phyloP scores from a whole-genome alignment of 2,888 invertebrate species.

The Drosophila nr. fundita region DNA sequence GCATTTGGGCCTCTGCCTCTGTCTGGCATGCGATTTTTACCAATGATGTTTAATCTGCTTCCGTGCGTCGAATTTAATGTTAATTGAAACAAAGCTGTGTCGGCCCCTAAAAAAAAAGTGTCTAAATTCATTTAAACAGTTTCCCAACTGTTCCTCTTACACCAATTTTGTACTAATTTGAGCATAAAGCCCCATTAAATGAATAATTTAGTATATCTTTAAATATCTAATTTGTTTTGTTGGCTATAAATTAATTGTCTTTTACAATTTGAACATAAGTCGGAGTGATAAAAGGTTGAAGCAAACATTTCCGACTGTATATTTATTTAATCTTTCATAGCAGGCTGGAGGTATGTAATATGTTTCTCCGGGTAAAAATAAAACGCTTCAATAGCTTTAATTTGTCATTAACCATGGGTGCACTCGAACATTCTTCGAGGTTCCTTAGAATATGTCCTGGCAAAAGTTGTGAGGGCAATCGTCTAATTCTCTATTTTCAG shows the following conservation, averaged over 20 bases:
- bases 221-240: not conserved
- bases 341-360: not conserved
- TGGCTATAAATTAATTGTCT: not conserved
- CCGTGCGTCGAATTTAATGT: slow-evolving; percentile 32
- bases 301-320: not conserved
- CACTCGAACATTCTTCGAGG: not conserved
- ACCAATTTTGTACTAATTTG: not conserved
- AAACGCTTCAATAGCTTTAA: not conserved
- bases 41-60: slow-evolving; percentile 59
- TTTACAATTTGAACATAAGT: not conserved
- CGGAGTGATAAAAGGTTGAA: not conserved
- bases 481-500: too few species aligned
- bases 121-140: not conserved
- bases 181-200: not conserved
- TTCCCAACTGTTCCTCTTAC: not conserved
- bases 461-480: not conserved
- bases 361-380: not conserved
- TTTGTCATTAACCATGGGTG: too few species aligned
- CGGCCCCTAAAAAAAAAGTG: slow-evolving; percentile 1
- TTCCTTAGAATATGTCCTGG: not conserved
- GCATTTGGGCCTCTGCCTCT: slow-evolving; percentile 33
- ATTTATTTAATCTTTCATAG: not conserved
- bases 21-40: slow-evolving; percentile 51
- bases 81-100: slow-evolving; percentile 46
- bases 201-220: not conserved